Evolutionary conservation across 2,797 vertebrate species (phyloP).

Genomic region (Gymnopithys bicolor): DNA sequence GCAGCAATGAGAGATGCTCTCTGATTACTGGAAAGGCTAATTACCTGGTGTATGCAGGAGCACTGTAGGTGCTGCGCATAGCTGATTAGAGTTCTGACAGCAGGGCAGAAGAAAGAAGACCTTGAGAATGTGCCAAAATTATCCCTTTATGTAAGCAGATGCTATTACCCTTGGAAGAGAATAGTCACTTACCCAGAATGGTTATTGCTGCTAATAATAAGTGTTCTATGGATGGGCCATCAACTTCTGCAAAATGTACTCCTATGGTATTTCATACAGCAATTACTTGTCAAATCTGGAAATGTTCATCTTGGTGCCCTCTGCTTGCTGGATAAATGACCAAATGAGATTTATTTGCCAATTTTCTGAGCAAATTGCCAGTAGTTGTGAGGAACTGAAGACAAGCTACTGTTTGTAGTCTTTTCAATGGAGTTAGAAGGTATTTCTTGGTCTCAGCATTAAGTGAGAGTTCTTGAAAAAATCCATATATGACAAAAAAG

Average conservation of each 20-base stretch:
- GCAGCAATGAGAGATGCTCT: background rate
- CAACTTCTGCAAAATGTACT: background rate
- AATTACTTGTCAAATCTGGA: conserved; percentile 13
- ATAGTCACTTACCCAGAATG: background rate
- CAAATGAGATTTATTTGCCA: conserved; percentile 8
- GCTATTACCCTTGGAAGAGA: conserved; percentile 42
- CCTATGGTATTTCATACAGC: background rate
- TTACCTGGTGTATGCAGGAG: conserved; percentile 11
- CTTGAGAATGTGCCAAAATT: conserved; percentile 51
- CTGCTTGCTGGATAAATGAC: background rate
- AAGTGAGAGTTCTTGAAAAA: background rate
- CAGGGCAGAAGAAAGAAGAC: conserved; percentile 30
- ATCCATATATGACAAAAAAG: background rate
- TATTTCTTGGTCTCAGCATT: background rate
- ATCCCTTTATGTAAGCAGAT: conserved; percentile 25
- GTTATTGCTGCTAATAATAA: conserved; percentile 21
- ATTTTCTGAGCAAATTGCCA: background rate
- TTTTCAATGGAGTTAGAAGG: background rate
- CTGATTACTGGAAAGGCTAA: conserved; percentile 35
- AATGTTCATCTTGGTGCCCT: background rate
- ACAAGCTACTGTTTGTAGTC: background rate
- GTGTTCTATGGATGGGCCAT: background rate
- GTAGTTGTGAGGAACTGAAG: background rate
- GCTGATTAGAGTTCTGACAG: conserved; percentile 24
- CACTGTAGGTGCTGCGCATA: background rate